Evolutionary conservation across 2,888 invertebrate genomes (phyloP).

Genomic region (Leptopterna dolabrata): DNA sequence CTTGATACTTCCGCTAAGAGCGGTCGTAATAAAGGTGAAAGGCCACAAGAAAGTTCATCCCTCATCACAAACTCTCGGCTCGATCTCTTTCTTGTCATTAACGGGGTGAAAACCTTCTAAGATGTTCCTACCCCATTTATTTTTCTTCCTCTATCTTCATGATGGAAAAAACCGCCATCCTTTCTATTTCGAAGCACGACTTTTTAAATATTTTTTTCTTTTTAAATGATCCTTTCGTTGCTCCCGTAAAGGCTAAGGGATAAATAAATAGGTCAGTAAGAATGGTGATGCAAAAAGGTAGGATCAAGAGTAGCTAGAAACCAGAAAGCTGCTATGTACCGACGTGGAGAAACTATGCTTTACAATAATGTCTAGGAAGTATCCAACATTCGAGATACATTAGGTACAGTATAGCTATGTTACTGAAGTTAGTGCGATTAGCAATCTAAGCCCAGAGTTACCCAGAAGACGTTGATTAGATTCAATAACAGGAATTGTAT

Average conservation of each 20-base stretch:
- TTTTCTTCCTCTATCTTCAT: background rate
- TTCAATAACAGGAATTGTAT: no score
- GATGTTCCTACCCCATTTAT: constrained; percentile 9
- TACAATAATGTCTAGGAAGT: no score
- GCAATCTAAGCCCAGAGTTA: no score
- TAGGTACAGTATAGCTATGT: no score
- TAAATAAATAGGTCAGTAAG: background rate
- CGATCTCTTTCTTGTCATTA: constrained; percentile 4
- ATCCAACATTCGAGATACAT: no score
- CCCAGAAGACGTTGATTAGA: no score
- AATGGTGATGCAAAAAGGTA: no score
- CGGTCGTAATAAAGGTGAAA: background rate
- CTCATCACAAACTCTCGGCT: background rate
- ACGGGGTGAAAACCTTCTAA: background rate
- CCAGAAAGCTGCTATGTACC: no score
- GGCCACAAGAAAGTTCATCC: constrained; percentile 18
- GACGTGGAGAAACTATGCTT: no score
- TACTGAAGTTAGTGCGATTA: no score
- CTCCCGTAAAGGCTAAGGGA: background rate
- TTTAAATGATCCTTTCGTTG: background rate
- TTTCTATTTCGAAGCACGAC: no score
- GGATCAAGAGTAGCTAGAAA: no score
- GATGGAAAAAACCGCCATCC: background rate
- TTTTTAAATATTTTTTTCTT: background rate
- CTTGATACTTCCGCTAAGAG: background rate